Evolutionary conservation across 2,113 vertebrate genomes (phyloP).

Genomic region (Thamnophis sirtalis): DNA sequence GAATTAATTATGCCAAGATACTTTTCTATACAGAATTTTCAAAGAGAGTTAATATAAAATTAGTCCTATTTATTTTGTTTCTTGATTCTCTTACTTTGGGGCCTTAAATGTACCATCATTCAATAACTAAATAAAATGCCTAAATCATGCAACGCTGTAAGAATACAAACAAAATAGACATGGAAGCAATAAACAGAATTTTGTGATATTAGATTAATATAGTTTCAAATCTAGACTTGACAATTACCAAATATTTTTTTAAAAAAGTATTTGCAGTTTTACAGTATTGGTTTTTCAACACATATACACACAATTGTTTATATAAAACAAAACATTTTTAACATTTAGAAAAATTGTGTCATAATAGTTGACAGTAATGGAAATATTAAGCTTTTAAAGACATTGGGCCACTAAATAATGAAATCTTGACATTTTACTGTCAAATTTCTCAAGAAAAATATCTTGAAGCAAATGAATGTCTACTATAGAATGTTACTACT

Average conservation of each 20-base stretch:
- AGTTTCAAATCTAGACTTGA: slow-evolving; percentile 6
- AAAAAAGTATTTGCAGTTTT: background rate
- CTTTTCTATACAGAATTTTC: background rate
- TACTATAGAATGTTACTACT: background rate
- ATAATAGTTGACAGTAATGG: background rate
- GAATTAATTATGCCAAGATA: slow-evolving; percentile 50
- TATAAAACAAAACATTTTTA: background rate
- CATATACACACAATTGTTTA: background rate
- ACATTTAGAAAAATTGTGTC: background rate
- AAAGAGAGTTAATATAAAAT: background rate
- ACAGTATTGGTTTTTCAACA: background rate
- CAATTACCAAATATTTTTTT: background rate
- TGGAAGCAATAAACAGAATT: slow-evolving; percentile 34
- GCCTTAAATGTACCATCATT: slow-evolving; percentile 72
- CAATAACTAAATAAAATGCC: slow-evolving; percentile 62
- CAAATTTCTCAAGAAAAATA: background rate
- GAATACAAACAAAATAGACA: slow-evolving; percentile 56
- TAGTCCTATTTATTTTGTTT: slow-evolving; percentile 61
- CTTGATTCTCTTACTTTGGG: slow-evolving; percentile 64
- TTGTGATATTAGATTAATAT: slow-evolving; percentile 4
- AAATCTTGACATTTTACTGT: background rate
- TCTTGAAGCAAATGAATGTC: background rate
- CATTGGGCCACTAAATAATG: background rate
- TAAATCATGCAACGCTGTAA: slow-evolving; percentile 67
- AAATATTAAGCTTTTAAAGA: background rate